phyloP scores from a whole-genome alignment of 1,140 invertebrate genomes.

The Drepana arcuata region DNA sequence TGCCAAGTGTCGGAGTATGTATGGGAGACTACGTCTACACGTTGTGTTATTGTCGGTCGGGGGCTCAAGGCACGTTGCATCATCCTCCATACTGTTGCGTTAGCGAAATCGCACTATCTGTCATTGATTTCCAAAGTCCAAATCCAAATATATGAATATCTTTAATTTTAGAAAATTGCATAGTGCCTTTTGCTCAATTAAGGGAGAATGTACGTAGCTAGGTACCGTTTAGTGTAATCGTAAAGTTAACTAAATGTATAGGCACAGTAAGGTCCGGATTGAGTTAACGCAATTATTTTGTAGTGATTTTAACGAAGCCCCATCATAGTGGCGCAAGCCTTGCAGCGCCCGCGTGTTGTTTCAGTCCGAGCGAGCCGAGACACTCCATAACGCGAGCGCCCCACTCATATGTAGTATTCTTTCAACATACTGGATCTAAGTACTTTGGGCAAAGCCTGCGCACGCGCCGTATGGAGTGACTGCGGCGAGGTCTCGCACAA shows the following conservation, averaged over 20 bases:
- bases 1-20: too few relatives aligned
- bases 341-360: conserved; percentile 1
- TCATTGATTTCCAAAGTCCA: conserved; percentile 27
- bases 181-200: conserved; percentile 60
- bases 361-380: conserved; percentile 22
- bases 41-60: too few relatives aligned
- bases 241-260: too few relatives aligned
- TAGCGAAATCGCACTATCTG: conserved; percentile 3
- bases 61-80: conserved; percentile 56
- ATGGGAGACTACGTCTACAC: too few relatives aligned
- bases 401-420: background rate
- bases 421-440: conserved; percentile 3
- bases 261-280: too few relatives aligned
- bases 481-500: conserved; percentile 43
- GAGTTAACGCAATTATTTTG: conserved; percentile 10
- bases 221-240: conserved; percentile 23
- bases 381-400: conserved; percentile 15
- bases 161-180: conserved; percentile 41
- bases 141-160: conserved; percentile 38
- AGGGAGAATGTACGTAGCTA: conserved; percentile 15
- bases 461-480: conserved; percentile 14
- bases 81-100: conserved; percentile 3
- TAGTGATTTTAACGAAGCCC: conserved; percentile 4
- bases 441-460: background rate
- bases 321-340: background rate